These are phyloP conservation scores for Ecdyonurus torrentis DNA, from an alignment of 2,888 invertebrate species.

Conservation along the genomic window DNA sequence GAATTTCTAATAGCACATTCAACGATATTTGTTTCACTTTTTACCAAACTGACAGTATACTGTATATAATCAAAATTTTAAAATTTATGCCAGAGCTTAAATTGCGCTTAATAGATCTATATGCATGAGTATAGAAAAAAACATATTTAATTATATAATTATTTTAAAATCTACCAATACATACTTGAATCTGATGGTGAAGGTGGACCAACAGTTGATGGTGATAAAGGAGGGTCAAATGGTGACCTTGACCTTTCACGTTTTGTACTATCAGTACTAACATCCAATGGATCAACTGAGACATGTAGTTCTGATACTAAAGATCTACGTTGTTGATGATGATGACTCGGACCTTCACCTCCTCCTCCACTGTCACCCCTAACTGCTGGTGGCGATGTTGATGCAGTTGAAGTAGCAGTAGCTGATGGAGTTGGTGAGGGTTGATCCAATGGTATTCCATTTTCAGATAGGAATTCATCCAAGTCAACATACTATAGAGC, in stretches of 20 bases:
- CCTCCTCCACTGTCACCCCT: neutral
- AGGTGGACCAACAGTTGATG: conserved; percentile 52
- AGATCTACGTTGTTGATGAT: neutral
- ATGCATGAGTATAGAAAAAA: too few relatives aligned
- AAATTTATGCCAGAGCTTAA: too few relatives aligned
- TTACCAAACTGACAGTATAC: too few relatives aligned
- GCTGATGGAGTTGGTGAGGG: neutral
- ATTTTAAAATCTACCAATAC: conserved; percentile 23
- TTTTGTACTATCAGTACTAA: conserved; percentile 35
- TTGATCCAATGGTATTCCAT: conserved; percentile 70
- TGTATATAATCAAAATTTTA: too few relatives aligned
- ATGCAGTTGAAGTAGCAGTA: neutral
- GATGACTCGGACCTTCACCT: neutral
- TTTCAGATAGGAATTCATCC: conserved; percentile 92
- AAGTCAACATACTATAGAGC: conserved; percentile 85
- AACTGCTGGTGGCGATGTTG: neutral
- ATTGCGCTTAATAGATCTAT: too few relatives aligned
- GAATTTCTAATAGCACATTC: too few relatives aligned
- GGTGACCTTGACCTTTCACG: conserved; percentile 76
- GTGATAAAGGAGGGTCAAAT: conserved; percentile 58
- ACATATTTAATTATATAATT: neutral
- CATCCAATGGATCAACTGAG: neutral
- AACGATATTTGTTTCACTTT: too few relatives aligned
- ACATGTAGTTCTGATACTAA: neutral
- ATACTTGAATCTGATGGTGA: conserved; percentile 82